phyloP scores from a whole-genome alignment of 1,140 invertebrate genomes.

The Trichonephila inaurata region DNA sequence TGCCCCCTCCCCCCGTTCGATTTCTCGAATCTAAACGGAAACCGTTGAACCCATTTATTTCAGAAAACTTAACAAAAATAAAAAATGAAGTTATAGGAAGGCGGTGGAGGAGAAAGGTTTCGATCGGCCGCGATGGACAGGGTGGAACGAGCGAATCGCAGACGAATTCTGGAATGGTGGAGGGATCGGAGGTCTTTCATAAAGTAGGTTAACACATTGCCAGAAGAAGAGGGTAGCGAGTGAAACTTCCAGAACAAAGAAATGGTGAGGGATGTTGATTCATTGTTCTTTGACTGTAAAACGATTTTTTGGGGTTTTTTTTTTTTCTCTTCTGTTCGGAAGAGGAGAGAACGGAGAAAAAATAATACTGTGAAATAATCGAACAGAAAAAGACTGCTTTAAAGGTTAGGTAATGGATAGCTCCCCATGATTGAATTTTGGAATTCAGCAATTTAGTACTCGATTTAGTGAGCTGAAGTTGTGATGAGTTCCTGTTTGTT shows the following conservation, averaged over 20 bases:
- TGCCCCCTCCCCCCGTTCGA: too few relatives aligned
- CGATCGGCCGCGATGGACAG: neutral
- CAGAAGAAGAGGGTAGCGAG: neutral
- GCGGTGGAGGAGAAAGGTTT: neutral
- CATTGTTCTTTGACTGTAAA: neutral
- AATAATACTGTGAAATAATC: neutral
- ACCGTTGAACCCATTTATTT: neutral
- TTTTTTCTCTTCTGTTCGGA: neutral
- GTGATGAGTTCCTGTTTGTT: too few relatives aligned
- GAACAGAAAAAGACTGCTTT: neutral
- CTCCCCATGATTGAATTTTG: neutral
- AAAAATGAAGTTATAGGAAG: neutral
- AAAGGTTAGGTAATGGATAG: neutral
- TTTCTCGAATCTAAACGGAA: too few relatives aligned
- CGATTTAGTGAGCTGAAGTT: too few relatives aligned
- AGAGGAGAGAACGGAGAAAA: neutral
- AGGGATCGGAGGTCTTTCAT: neutral
- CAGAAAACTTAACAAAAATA: neutral
- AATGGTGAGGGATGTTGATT: neutral
- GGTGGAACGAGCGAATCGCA: too few relatives aligned
- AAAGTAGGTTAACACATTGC: conserved; percentile 6
- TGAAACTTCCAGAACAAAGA: neutral
- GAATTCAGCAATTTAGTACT: neutral
- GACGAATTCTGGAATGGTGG: too few relatives aligned
- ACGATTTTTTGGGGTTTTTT: neutral